phyloP scores from a whole-genome alignment of 2,113 vertebrate species.

The Heterotilapia buettikoferi region DNA sequence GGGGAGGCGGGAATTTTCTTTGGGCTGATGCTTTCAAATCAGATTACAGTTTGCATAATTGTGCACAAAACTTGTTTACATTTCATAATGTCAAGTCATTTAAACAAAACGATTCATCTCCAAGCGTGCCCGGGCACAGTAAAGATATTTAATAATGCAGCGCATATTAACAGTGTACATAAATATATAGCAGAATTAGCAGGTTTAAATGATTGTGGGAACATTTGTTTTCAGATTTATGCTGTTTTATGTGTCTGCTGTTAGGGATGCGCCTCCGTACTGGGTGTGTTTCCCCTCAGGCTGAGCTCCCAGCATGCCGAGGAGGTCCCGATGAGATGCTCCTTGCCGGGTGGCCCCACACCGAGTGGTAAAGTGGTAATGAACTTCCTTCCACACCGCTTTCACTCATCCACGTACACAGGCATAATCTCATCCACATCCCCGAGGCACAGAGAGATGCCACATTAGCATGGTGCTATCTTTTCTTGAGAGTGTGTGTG shows the following conservation, averaged over 20 bases:
- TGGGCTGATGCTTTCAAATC: background rate
- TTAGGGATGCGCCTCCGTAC: background rate
- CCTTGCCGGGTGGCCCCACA: background rate
- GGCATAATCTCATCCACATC: slow-evolving; percentile 17
- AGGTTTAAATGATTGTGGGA: background rate
- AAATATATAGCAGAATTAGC: background rate
- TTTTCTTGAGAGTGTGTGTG: slow-evolving; percentile 9
- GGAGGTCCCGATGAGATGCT: background rate
- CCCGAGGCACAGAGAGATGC: slow-evolving; percentile 4
- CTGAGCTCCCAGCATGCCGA: slow-evolving; percentile 40
- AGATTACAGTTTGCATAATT: background rate
- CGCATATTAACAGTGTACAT: background rate
- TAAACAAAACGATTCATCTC: background rate
- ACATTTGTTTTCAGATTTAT: slow-evolving; percentile 14
- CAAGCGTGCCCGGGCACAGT: background rate
- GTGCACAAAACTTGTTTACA: background rate
- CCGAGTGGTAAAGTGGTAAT: slow-evolving; percentile 22
- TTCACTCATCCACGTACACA: background rate
- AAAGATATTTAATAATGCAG: background rate
- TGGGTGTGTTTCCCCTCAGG: slow-evolving; percentile 24
- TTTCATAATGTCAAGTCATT: background rate
- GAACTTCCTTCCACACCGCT: slow-evolving; percentile 36
- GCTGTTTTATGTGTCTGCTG: background rate
- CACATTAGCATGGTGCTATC: slow-evolving; percentile 47
- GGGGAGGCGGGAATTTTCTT: background rate